phyloP scores from a whole-genome alignment of 2,797 vertebrate genomes.

The Catostomus latipinnis region DNA sequence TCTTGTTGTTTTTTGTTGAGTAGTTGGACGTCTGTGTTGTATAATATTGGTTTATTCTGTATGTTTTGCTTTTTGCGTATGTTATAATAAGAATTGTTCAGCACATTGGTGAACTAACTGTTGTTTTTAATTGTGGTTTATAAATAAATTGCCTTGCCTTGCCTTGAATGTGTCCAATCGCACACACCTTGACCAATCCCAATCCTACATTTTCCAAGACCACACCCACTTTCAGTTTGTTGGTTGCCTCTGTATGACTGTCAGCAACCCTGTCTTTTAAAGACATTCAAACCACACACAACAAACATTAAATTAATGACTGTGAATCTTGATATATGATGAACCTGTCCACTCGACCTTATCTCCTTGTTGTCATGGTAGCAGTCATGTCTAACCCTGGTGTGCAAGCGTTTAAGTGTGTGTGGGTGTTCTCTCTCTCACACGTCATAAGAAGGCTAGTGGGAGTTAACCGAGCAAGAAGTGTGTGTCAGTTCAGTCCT shows the following conservation, averaged over 20 bases:
- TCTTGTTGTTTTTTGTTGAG: too few relatives aligned
- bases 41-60: too few relatives aligned
- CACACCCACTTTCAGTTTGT: not conserved
- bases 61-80: too few relatives aligned
- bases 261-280: not conserved
- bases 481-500: slow-evolving; percentile 51
- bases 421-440: slow-evolving; percentile 21
- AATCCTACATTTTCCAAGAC: not conserved
- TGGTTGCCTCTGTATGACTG: not conserved
- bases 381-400: not conserved
- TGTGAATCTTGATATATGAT: not conserved
- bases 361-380: slow-evolving; percentile 7
- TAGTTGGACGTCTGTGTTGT: too few relatives aligned
- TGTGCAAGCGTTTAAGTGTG: not conserved
- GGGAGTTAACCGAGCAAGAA: slow-evolving; percentile 50
- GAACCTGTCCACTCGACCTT: not conserved
- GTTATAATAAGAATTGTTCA: too few relatives aligned
- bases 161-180: not conserved
- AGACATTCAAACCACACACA: not conserved
- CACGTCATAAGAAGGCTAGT: slow-evolving; percentile 54
- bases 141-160: too few relatives aligned
- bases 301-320: not conserved
- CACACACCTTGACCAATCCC: not conserved
- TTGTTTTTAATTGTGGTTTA: too few relatives aligned
- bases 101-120: too few relatives aligned